A percentile compares a stretch with the other conserved stretches of the same genome.
These are phyloP conservation scores for Drosophila punjabiensis DNA, from an alignment of 1,140 invertebrate genomes.

Conservation along the genomic window DNA sequence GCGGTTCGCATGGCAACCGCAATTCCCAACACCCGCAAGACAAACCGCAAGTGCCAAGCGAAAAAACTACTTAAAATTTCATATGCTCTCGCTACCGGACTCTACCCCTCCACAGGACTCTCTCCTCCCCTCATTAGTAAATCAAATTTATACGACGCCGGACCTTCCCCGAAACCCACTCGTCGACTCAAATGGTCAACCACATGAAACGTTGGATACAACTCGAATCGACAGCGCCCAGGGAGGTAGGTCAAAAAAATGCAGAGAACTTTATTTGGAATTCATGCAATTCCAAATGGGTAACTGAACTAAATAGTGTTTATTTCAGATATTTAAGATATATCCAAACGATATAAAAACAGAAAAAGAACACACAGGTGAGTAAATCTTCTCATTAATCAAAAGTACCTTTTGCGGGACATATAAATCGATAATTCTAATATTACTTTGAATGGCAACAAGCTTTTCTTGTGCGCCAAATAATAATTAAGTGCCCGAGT, in stretches of 20 bases:
- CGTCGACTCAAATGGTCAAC: constrained; percentile 45
- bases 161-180: constrained; percentile 3
- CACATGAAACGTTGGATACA: constrained; percentile 56
- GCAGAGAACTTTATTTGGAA: neutral
- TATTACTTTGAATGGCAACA: neutral
- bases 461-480: neutral
- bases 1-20: constrained; percentile 58
- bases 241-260: neutral
- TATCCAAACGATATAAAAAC: no score
- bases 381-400: neutral
- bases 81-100: constrained; percentile 45
- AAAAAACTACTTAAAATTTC: constrained; percentile 77
- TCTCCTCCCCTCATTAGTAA: constrained; percentile 66
- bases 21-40: constrained; percentile 69
- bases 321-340: neutral
- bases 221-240: constrained; percentile 33
- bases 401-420: neutral
- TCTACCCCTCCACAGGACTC: constrained; percentile 6
- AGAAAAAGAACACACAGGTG: no score
- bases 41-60: constrained; percentile 61
- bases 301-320: neutral
- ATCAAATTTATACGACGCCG: constrained; percentile 70
- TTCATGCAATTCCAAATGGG: neutral
- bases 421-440: neutral
- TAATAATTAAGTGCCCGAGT: neutral